A percentile compares a stretch with the other conserved stretches of the same genome.
Evolutionary conservation across 1,140 invertebrate genomes (phyloP).

Genomic region (Ladona fulva): DNA sequence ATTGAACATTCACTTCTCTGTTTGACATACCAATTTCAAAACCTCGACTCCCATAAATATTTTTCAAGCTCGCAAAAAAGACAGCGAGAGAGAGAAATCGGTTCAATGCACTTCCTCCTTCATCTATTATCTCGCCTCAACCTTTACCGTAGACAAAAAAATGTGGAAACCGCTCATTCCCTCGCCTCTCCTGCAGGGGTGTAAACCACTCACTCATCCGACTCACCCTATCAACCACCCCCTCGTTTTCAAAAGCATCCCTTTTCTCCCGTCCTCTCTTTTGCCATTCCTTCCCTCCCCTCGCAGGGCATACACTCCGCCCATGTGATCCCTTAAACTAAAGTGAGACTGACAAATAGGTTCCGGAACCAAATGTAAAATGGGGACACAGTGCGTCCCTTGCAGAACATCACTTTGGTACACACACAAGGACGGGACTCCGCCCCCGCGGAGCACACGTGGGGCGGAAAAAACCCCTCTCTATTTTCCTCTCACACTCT

Average conservation of each 20-base stretch:
- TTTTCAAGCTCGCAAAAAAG: neutral
- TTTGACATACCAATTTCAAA: neutral
- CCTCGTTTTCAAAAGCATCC: neutral
- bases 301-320: neutral
- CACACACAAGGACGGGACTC: neutral
- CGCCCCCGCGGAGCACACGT: neutral
- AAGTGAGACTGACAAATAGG: slow-evolving; percentile 1
- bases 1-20: neutral
- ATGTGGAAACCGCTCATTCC: neutral
- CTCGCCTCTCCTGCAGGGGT: neutral
- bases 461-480: no score
- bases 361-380: slow-evolving; percentile 9
- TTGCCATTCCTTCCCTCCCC: neutral
- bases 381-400: neutral
- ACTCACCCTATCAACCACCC: neutral
- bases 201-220: slow-evolving; percentile 4
- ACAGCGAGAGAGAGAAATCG: neutral
- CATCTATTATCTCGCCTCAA: neutral
- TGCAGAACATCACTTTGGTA: slow-evolving; percentile 1
- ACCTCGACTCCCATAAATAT: slow-evolving; percentile 1
- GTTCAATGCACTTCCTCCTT: neutral
- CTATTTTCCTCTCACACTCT: no score
- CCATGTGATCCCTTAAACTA: neutral
- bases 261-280: neutral
- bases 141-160: neutral